Evolutionary conservation across 2,888 invertebrate genomes (phyloP).

Genomic region (Amblyjoppa fuscipennis): DNA sequence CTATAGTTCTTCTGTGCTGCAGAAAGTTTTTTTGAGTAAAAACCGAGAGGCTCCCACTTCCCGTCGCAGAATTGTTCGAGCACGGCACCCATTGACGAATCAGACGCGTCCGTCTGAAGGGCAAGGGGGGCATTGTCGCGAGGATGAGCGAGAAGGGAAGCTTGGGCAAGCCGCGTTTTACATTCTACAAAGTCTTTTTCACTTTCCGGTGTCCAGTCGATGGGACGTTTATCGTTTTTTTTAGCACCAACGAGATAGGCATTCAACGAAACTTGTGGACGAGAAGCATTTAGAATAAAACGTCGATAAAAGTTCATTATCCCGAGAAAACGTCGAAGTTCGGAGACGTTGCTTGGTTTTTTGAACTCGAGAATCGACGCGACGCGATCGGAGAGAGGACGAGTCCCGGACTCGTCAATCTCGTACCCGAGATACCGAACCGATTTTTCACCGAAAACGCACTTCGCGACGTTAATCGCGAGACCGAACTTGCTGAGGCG

Average conservation of each 20-base stretch:
- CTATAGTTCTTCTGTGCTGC: slow-evolving; percentile 56
- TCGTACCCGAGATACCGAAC: slow-evolving; percentile 42
- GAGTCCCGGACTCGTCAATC: slow-evolving; percentile 40
- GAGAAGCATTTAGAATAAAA: slow-evolving; percentile 7
- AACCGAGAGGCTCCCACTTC: slow-evolving; percentile 24
- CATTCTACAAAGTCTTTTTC: slow-evolving; percentile 15
- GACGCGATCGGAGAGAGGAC: slow-evolving; percentile 58
- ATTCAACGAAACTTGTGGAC: not conserved
- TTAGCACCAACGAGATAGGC: not conserved
- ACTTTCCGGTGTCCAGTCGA: slow-evolving; percentile 9
- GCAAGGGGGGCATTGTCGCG: not conserved
- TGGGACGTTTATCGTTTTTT: slow-evolving; percentile 26
- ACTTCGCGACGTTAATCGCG: slow-evolving; percentile 72
- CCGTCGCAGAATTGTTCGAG: slow-evolving; percentile 17
- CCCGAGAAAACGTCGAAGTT: slow-evolving; percentile 49
- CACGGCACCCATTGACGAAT: slow-evolving; percentile 17
- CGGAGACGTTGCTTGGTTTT: slow-evolving; percentile 11
- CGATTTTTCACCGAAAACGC: slow-evolving; percentile 27
- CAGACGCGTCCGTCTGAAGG: slow-evolving; percentile 32
- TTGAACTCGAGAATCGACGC: slow-evolving; percentile 17
- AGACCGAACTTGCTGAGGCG: slow-evolving; percentile 67
- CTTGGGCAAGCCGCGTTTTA: slow-evolving; percentile 20
- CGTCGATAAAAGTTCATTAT: slow-evolving; percentile 37
- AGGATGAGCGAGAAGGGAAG: slow-evolving; percentile 20
- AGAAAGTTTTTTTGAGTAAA: slow-evolving; percentile 49